Percentiles rank a stretch among this genome's conserved stretches.
Conservation (phyloP, 2,797 vertebrate genomes). For the Buceros bicornis region DNA sequence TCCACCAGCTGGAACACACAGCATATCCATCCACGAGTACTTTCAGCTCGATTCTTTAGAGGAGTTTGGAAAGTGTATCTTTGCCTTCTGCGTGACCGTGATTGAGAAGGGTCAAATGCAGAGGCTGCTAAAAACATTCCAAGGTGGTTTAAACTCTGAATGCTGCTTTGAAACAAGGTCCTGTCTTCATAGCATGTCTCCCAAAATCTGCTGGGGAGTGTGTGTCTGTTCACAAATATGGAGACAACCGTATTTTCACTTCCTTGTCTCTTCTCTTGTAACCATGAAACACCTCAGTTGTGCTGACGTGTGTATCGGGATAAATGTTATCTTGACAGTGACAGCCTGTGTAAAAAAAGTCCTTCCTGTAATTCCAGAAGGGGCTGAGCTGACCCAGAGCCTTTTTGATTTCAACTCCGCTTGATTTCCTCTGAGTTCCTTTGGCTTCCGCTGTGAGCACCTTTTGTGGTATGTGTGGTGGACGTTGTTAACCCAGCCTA, state of each 20-base stretch:
- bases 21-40: neutral
- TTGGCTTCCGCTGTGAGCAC: neutral
- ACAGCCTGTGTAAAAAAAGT: rapidly evolving
- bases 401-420: neutral
- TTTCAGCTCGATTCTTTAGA: neutral
- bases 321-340: neutral
- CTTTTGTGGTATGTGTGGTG: neutral
- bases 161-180: neutral
- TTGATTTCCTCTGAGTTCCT: neutral
- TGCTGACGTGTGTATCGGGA: neutral
- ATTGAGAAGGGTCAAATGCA: neutral
- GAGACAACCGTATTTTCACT: neutral
- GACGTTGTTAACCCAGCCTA: neutral
- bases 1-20: neutral
- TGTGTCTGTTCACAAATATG: neutral
- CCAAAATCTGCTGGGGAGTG: neutral
- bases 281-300: neutral
- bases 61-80: neutral
- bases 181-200: neutral
- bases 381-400: neutral
- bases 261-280: neutral
- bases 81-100: neutral
- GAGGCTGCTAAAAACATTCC: neutral
- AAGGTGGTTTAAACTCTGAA: neutral
- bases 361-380: neutral